Percentiles rank a stretch among this genome's conserved stretches.
phyloP scores from a whole-genome alignment of 2,888 invertebrate genomes.

The Stramonita haemastoma region DNA sequence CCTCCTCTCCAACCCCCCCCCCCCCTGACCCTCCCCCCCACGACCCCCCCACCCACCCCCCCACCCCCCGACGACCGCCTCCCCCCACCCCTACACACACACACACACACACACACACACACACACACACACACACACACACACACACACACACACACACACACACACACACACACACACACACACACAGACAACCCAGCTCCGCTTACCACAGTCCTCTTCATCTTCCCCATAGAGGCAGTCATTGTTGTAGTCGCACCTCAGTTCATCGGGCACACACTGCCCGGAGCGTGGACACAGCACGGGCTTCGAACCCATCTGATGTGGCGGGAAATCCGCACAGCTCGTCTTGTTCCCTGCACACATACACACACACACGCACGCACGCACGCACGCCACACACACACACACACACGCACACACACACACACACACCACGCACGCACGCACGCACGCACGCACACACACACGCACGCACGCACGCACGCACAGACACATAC shows the following conservation, averaged over 20 bases:
- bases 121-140: too few species aligned
- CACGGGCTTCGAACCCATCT: background rate
- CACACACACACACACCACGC: background rate
- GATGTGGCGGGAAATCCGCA: background rate
- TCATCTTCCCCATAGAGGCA: constrained; percentile 79
- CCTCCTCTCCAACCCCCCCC: too few species aligned
- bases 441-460: constrained; percentile 5
- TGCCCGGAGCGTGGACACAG: constrained; percentile 76
- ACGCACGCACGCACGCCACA: constrained; percentile 16
- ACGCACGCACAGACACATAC: background rate
- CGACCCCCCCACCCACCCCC: too few species aligned
- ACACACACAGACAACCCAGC: background rate
- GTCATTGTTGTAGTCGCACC: constrained; percentile 78
- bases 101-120: background rate
- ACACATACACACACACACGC: constrained; percentile 26
- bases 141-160: background rate
- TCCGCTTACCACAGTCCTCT: constrained; percentile 75
- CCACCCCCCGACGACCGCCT: too few species aligned
- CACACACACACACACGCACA: constrained; percentile 20
- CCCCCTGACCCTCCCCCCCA: too few species aligned
- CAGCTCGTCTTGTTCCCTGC: constrained; percentile 35
- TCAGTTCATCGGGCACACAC: constrained; percentile 73
- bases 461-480: constrained; percentile 22
- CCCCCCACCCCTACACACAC: background rate
- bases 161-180: background rate